phyloP scores from a whole-genome alignment of 2,113 vertebrate species.

The Hippocampus barbouri region DNA sequence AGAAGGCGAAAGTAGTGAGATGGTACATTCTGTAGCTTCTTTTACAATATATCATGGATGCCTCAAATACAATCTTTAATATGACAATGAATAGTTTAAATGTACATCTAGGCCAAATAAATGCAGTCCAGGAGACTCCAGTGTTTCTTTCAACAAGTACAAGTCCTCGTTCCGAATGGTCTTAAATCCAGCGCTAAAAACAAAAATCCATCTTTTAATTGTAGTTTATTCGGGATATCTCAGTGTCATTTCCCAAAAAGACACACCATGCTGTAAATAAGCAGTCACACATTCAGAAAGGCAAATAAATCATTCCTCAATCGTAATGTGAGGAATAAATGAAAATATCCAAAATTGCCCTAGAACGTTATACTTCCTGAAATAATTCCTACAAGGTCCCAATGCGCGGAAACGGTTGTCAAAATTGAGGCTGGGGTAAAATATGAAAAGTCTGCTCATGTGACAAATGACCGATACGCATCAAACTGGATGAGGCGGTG shows the following conservation, averaged over 20 bases:
- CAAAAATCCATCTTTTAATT: background rate
- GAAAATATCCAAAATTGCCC: background rate
- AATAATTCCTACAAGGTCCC: background rate
- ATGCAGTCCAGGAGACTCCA: background rate
- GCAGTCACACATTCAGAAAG: background rate
- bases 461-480: background rate
- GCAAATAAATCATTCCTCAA: too few relatives aligned
- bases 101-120: too few relatives aligned
- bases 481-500: background rate
- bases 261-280: background rate
- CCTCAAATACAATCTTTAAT: background rate
- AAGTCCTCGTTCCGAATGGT: background rate
- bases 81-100: background rate
- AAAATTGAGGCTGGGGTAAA: background rate
- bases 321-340: background rate
- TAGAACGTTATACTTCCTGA: background rate
- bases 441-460: background rate
- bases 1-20: slow-evolving; percentile 5
- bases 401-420: background rate
- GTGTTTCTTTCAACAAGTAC: background rate
- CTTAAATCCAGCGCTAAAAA: slow-evolving; percentile 2
- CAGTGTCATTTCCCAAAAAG: background rate
- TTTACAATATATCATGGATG: background rate
- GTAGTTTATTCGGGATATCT: slow-evolving; percentile 4
- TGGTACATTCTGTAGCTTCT: background rate